Percentiles rank a stretch among this genome's conserved stretches.
Conservation (phyloP, 2,113 vertebrate species). For the Paramisgurnus dabryanus region DNA sequence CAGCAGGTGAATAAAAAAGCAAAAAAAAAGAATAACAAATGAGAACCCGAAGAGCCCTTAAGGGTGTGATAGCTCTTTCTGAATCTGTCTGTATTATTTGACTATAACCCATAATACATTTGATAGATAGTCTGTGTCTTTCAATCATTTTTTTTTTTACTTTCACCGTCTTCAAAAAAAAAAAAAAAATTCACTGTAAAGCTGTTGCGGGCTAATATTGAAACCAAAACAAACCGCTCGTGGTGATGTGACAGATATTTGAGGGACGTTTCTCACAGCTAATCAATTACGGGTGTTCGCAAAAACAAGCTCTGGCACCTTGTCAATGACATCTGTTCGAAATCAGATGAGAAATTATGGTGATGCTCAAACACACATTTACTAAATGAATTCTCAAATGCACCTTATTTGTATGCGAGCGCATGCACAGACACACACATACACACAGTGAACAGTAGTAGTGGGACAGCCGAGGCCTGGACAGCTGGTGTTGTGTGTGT, state of each 20-base stretch:
- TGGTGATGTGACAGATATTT: conserved; percentile 21
- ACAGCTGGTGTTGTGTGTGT: conserved; percentile 53
- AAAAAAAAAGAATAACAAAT: conserved; percentile 20
- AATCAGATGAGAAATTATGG: conserved; percentile 30
- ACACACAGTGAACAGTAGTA: background rate
- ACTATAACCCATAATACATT: conserved; percentile 26
- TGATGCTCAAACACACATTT: conserved; percentile 12
- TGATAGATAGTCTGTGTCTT: conserved; percentile 22
- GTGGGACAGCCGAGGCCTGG: conserved; percentile 38
- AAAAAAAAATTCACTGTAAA: background rate
- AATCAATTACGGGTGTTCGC: conserved; percentile 27
- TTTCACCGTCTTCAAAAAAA: background rate
- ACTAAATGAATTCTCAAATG: conserved; percentile 8
- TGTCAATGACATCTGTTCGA: conserved; percentile 38
- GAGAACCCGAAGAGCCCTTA: background rate
- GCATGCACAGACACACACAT: conserved; percentile 26
- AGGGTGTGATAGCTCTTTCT: conserved; percentile 35
- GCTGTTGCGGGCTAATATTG: background rate
- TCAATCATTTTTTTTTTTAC: background rate
- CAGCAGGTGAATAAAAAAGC: conserved; percentile 33
- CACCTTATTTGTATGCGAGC: conserved; percentile 9
- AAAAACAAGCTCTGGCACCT: conserved; percentile 40
- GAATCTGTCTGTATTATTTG: conserved; percentile 43
- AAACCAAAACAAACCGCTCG: background rate
- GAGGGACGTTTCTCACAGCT: conserved; percentile 25